Conservation (phyloP, 2,888 invertebrate species). For the Drosophila cyrtoloma region DNA sequence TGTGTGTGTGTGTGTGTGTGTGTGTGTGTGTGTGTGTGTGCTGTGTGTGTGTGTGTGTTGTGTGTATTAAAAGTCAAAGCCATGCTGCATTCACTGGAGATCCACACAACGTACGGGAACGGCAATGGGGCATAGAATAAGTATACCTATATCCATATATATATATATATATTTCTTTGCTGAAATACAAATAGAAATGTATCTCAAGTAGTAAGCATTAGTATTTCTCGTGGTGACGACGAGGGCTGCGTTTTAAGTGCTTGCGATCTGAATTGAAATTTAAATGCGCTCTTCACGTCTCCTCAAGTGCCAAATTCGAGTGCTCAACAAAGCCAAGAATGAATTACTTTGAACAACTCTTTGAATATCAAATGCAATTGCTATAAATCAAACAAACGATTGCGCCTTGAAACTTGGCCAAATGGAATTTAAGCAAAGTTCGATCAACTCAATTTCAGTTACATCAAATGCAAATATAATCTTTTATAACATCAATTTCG, state of each 20-base stretch:
- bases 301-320: constrained; percentile 70
- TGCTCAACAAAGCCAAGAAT: constrained; percentile 45
- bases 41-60: neutral
- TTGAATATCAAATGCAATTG: constrained; percentile 62
- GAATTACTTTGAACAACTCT: constrained; percentile 34
- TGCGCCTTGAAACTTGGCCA: constrained; percentile 17
- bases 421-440: constrained; percentile 11
- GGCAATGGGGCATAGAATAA: constrained; percentile 47
- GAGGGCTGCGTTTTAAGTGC: constrained; percentile 65
- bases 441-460: constrained; percentile 21
- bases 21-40: neutral
- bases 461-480: constrained; percentile 23
- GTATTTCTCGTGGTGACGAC: constrained; percentile 68
- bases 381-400: constrained; percentile 68
- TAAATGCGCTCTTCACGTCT: constrained; percentile 70
- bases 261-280: constrained; percentile 63
- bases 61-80: constrained; percentile 57
- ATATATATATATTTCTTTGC: constrained; percentile 15
- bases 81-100: constrained; percentile 55
- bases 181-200: constrained; percentile 62
- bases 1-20: constrained; percentile 9
- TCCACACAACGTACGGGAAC: constrained; percentile 19
- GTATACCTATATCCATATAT: constrained; percentile 35
- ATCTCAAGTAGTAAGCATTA: constrained; percentile 75
- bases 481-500: constrained; percentile 16